Evolutionary conservation across 2,113 vertebrate species (phyloP), one percentile per base, ranked within the genome.

Genomic region (Plecotus auritus): DNA sequence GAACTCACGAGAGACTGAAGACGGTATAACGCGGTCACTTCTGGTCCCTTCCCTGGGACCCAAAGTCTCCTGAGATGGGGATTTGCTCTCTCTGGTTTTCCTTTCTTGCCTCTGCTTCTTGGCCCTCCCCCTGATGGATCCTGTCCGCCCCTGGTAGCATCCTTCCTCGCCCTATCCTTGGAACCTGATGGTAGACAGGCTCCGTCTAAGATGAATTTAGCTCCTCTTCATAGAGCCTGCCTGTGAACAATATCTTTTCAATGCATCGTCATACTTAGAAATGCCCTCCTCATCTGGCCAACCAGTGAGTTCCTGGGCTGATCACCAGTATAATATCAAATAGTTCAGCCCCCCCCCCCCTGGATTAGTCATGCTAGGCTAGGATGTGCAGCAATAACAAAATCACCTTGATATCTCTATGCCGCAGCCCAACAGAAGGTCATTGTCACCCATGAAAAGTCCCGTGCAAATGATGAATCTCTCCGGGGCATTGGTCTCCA

Each of bases 1-100:
- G 51, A 45, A 73, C 5, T 3, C 56, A 16, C 14, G 26, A 1
- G 16, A 54, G 49, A 56, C 47, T 6, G 30, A 42, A 64, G 45
- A 51, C 1, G 6, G 23, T 22, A 7, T 4, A 13, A 54, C 35
- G 14, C 3, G 0, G 23, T 22, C 30, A 1, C 14, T 5, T 22
- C 35, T 9, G 2, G 13, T 13, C 10, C 30, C 30, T 59, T 30
- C 16, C 45, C 18, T 40, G 0, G 4, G 37, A 32, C 47, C 6
- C 22, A 0, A 0, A 13, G 54, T 28, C 67, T 51, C 26, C 49
- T 2, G 28, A 9, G 37, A 16, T 26, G 16, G 88, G 10, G 1
- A 5, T n/a, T 12, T 32, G 20, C 26, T 93, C 49, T 23, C 28
- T 66, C 37, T 35, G 40, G 4, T 35, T 74, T 32, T 61, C 30